Evolutionary conservation across 2,888 invertebrate species (phyloP).

Genomic region (Agrochola litura): DNA sequence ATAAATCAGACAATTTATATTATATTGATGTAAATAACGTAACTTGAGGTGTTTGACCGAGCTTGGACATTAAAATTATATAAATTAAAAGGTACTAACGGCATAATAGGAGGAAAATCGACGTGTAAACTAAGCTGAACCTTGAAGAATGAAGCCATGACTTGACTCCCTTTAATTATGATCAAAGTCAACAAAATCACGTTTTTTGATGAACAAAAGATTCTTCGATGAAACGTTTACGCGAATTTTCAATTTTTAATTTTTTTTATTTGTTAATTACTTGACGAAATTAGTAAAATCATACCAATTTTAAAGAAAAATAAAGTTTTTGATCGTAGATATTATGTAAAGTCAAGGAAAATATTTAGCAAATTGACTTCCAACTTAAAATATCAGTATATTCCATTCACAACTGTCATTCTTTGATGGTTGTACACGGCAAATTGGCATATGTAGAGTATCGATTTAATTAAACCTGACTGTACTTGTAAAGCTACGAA

Average conservation of each 20-base stretch:
- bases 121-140: slow-evolving; percentile 19
- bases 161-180: slow-evolving; percentile 45
- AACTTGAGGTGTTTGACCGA: slow-evolving; percentile 50
- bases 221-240: slow-evolving; percentile 10
- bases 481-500: background rate
- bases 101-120: slow-evolving; percentile 46
- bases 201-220: slow-evolving; percentile 41
- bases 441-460: background rate
- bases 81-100: slow-evolving; percentile 22
- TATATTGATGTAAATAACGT: slow-evolving; percentile 21
- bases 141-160: slow-evolving; percentile 48
- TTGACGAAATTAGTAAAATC: background rate
- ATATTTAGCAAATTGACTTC: background rate
- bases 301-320: background rate
- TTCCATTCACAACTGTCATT: background rate
- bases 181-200: slow-evolving; percentile 53
- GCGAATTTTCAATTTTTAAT: slow-evolving; percentile 4
- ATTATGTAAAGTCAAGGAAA: background rate
- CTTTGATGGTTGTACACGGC: background rate
- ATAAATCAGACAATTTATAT: slow-evolving; percentile 39
- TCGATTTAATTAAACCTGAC: background rate
- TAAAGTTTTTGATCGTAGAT: background rate
- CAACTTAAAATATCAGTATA: too few relatives aligned
- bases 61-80: slow-evolving; percentile 35
- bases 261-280: background rate